Conservation (phyloP, 2,888 invertebrate genomes). For the Oeneis ivallda region DNA sequence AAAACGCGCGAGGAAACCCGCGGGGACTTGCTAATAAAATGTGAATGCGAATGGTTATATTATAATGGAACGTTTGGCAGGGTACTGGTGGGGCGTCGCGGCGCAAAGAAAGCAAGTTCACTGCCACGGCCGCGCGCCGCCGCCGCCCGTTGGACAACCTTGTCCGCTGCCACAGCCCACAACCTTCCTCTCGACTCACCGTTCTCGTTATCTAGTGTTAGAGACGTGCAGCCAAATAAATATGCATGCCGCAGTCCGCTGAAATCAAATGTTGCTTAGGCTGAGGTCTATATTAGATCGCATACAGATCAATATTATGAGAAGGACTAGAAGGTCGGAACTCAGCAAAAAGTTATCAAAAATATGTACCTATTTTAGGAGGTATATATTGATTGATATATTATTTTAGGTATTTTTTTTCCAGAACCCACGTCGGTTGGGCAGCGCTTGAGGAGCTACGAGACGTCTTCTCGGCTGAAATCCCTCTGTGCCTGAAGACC, state of each 20-base stretch:
- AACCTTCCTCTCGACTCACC: slow-evolving; percentile 43
- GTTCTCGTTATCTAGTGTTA: slow-evolving; percentile 43
- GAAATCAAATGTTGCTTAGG: slow-evolving; percentile 13
- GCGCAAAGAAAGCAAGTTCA: slow-evolving; percentile 78
- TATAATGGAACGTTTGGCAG: slow-evolving; percentile 50
- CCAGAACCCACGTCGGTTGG: no score
- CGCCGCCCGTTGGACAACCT: slow-evolving; percentile 66
- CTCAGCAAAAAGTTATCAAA: no score
- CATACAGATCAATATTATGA: no score
- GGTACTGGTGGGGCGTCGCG: slow-evolving; percentile 44
- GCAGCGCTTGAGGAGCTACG: no score
- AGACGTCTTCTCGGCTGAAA: no score
- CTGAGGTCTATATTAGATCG: no score
- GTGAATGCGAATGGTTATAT: neutral
- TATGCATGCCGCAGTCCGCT: slow-evolving; percentile 28
- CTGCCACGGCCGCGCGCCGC: slow-evolving; percentile 67
- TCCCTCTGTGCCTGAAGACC: no score
- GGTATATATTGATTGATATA: no score
- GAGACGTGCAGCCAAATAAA: slow-evolving; percentile 29
- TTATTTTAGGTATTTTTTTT: no score
- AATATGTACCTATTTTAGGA: no score
- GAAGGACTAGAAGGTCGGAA: no score
- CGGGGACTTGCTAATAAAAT: neutral
- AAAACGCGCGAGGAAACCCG: neutral
- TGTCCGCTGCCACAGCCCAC: slow-evolving; percentile 47